A percentile compares a stretch with the other conserved stretches of the same genome.
phyloP scores from a whole-genome alignment of 2,797 vertebrate genomes.

The Sebastes matsubarae region DNA sequence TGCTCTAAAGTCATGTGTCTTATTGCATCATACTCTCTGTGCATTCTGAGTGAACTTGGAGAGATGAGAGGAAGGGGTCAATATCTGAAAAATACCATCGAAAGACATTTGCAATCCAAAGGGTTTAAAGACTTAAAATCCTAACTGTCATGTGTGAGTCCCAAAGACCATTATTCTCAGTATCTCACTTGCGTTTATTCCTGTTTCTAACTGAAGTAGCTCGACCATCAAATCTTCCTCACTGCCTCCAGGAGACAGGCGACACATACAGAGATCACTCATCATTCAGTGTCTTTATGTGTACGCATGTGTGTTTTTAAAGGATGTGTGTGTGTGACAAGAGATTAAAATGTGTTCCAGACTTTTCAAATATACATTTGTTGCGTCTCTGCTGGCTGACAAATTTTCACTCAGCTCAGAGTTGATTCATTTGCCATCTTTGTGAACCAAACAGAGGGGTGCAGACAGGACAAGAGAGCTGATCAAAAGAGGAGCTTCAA shows the following conservation, averaged over 20 bases:
- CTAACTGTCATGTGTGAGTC: constrained; percentile 8
- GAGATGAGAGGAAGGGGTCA: not conserved
- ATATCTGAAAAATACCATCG: not conserved
- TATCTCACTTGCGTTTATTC: not conserved
- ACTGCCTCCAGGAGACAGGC: constrained; percentile 48
- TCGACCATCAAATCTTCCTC: constrained; percentile 33
- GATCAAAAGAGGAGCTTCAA: constrained; percentile 85
- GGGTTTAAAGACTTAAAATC: constrained; percentile 26
- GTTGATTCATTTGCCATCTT: constrained; percentile 61
- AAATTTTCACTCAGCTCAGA: constrained; percentile 54
- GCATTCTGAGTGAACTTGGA: not conserved
- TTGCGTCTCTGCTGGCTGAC: constrained; percentile 55
- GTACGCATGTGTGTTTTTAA: constrained; percentile 28
- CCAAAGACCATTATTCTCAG: constrained; percentile 23
- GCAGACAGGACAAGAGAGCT: constrained; percentile 62
- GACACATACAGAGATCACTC: constrained; percentile 53
- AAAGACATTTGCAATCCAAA: constrained; percentile 23
- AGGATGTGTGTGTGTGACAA: not conserved
- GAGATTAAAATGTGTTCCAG: constrained; percentile 39
- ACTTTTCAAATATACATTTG: constrained; percentile 57
- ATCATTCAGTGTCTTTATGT: constrained; percentile 29
- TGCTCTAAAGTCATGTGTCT: not conserved
- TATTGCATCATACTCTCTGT: not conserved
- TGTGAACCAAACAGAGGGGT: constrained; percentile 63
- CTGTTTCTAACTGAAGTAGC: constrained; percentile 13